Conservation (phyloP, 1,140 invertebrate genomes). For the Rhagoletis zephyria region DNA sequence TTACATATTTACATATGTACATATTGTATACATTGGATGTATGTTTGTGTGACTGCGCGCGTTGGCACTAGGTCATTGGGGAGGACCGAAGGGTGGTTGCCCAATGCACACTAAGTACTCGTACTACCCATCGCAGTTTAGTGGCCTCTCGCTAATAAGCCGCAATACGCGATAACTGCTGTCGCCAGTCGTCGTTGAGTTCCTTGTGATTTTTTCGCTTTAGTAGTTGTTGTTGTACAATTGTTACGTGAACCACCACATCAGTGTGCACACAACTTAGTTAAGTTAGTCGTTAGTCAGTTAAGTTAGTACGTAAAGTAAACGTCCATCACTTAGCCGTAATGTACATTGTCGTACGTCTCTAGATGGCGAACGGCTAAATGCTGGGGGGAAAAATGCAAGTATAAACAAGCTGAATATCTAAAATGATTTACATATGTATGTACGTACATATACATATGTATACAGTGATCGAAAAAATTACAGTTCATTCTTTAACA, state of each 20-base stretch:
- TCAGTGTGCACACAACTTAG: not conserved
- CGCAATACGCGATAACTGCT: not conserved
- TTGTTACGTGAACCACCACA: too few species aligned
- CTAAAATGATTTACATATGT: not conserved
- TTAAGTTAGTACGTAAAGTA: constrained; percentile 21
- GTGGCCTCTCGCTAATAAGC: constrained; percentile 13
- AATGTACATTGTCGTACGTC: not conserved
- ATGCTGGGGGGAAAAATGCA: not conserved
- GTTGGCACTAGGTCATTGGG: not conserved
- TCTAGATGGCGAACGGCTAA: too few species aligned
- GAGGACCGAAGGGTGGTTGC: constrained; percentile 24
- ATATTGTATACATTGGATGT: not conserved
- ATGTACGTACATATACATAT: too few species aligned
- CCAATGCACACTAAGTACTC: not conserved
- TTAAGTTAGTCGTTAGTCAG: constrained; percentile 16
- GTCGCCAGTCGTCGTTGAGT: not conserved
- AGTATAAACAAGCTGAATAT: not conserved
- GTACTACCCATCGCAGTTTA: constrained; percentile 26
- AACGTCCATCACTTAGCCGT: constrained; percentile 4
- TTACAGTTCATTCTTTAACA: too few species aligned
- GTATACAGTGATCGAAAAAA: not conserved
- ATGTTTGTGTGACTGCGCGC: not conserved
- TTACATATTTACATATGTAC: not conserved
- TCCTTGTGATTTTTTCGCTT: too few species aligned
- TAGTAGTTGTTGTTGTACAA: not conserved